Base-by-base conservation (phyloP, 2,797 vertebrate genomes). In the Parauchenoglanis punctatus region DNA sequence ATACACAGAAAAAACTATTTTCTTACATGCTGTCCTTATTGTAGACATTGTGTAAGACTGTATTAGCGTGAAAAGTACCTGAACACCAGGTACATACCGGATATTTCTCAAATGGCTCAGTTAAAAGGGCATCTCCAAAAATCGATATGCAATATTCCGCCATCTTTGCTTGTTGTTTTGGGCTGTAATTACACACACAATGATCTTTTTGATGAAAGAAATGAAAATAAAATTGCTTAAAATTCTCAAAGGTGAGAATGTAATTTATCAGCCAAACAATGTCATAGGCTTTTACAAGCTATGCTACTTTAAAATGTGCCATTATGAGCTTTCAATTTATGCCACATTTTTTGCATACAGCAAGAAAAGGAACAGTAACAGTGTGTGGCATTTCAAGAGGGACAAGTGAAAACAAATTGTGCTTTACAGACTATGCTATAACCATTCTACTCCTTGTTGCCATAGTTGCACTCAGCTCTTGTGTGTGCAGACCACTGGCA, bases 151-250 rank as follows among this genome's bases (percentile, higher is more conserved):
- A 99, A 84, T 99, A 99, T 93, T 99, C 99, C 0, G 98, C 99
- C 99, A 99, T 99, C 95, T 99, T 99, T 81, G 98, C 98, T 92
- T 99, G 99, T 86, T 99, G 99, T 92, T 99, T 99, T 44, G 97
- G 97, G 83, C 97, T 97, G 86, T 86, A 82, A 87, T 83, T 3
- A 81, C 7, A 88, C 85, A 68, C 35, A 84, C 13, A 76, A 58
- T 54, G 7, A 52, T 6, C 68, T 63, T 35, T 58, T 58, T 52
- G 20, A 11, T 8, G 3, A 52, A 25, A 52, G 44, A 75, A 49
- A 0, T 2, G 31, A 18, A 0, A 80, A 58, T 28, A 8, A 17
- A 44, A 35, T n/a, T 13, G 54, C n/a, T 76, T 5, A 8, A 44
- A 20, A n/a, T 84, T 25, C 18, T 65, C 63, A 73, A 72, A 46